These are phyloP conservation scores for Phrixothrix hirtus DNA, from an alignment of 2,888 invertebrate species.

Conservation along the genomic window DNA sequence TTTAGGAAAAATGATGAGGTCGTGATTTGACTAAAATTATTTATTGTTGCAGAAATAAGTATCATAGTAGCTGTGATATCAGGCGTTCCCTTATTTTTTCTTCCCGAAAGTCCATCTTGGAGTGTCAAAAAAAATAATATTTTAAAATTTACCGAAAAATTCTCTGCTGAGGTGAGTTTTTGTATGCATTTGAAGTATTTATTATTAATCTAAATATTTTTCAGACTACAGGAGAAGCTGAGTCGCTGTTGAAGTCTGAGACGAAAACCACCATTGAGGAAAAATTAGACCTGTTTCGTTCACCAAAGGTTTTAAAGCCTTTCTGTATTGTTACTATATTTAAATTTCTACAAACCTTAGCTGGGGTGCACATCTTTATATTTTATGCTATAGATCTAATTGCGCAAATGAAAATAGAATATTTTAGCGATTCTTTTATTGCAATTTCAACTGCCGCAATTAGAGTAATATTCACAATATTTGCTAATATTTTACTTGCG, in stretches of 20 bases:
- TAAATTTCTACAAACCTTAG: slow-evolving; percentile 72
- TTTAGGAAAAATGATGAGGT: too few relatives aligned
- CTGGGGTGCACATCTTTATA: slow-evolving; percentile 77
- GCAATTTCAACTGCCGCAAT: slow-evolving; percentile 72
- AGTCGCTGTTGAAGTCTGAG: too few relatives aligned
- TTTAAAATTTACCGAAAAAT: too few relatives aligned
- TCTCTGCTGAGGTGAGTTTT: too few relatives aligned
- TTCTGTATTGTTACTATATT: slow-evolving; percentile 68
- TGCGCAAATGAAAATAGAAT: slow-evolving; percentile 58
- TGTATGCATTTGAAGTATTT: too few relatives aligned
- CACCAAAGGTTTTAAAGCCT: too few relatives aligned
- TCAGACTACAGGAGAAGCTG: too few relatives aligned
- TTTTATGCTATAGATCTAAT: slow-evolving; percentile 79
- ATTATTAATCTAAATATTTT: too few relatives aligned
- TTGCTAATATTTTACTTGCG: slow-evolving; percentile 69
- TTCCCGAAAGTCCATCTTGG: slow-evolving; percentile 62
- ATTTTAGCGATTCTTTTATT: slow-evolving; percentile 57
- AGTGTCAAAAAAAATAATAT: not conserved
- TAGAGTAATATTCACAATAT: slow-evolving; percentile 65
- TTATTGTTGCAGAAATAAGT: slow-evolving; percentile 61
- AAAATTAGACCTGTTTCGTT: too few relatives aligned
- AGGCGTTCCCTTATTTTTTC: slow-evolving; percentile 63
- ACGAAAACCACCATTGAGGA: too few relatives aligned
- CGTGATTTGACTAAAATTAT: too few relatives aligned
- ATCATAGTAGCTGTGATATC: slow-evolving; percentile 64